Percentiles rank a stretch among this genome's conserved stretches.
Evolutionary conservation across 2,888 invertebrate genomes (phyloP).

Genomic region (Rhingia campestris): DNA sequence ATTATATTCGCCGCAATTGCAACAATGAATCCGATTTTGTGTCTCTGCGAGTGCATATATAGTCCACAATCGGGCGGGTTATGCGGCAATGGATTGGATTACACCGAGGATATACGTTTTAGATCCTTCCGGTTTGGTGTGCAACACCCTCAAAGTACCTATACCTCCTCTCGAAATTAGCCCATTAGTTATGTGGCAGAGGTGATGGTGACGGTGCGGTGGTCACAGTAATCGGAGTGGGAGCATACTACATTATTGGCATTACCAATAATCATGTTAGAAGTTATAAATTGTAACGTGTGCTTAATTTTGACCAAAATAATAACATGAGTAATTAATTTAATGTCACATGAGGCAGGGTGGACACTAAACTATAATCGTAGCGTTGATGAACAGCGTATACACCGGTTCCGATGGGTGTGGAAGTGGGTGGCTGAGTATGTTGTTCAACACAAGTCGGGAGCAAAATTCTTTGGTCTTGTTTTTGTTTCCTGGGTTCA

Average conservation of each 20-base stretch:
- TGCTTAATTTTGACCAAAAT: constrained; percentile 77
- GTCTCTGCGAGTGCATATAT: constrained; percentile 24
- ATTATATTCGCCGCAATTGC: constrained; percentile 74
- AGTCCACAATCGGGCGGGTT: constrained; percentile 40
- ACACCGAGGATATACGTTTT: constrained; percentile 44
- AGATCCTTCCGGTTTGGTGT: constrained; percentile 52
- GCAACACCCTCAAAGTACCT: constrained; percentile 7
- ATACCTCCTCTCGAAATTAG: constrained; percentile 35
- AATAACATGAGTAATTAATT: constrained; percentile 77
- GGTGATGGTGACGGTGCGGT: background rate
- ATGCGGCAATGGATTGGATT: constrained; percentile 69
- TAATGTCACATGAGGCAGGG: constrained; percentile 28
- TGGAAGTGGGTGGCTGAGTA: too few relatives aligned
- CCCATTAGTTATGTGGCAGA: constrained; percentile 61
- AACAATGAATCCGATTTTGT: constrained; percentile 72
- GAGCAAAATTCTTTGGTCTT: too few relatives aligned
- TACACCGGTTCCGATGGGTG: too few relatives aligned
- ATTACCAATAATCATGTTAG: constrained; percentile 74
- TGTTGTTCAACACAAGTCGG: too few relatives aligned
- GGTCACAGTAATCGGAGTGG: background rate
- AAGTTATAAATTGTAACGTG: constrained; percentile 76
- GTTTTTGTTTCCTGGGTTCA: too few relatives aligned
- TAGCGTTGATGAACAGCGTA: too few relatives aligned
- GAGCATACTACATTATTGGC: constrained; percentile 65
- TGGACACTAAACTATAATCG: background rate